Evolutionary conservation across 2,113 vertebrate genomes (phyloP).

Genomic region (Ceratotherium simum): DNA sequence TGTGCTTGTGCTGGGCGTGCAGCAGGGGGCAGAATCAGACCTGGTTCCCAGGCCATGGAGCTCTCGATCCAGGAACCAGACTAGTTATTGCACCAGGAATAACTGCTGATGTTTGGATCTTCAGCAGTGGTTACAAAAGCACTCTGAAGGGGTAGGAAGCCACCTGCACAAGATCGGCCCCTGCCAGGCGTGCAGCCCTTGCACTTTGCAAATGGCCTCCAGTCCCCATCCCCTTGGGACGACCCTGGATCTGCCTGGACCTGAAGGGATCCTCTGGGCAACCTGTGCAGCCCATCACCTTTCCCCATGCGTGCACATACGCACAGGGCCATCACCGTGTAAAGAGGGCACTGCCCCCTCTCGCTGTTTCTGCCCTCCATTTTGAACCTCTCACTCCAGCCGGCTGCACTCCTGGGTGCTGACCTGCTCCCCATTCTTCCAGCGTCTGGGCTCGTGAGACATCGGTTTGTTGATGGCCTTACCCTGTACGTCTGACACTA

Average conservation of each 20-base stretch:
- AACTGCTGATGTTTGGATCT: not conserved
- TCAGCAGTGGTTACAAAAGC: not conserved
- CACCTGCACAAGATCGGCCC: not conserved
- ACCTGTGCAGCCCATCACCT: not conserved
- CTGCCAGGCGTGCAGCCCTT: not conserved
- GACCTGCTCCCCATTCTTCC: not conserved
- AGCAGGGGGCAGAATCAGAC: not conserved
- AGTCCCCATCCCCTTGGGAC: not conserved
- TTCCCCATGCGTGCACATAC: not conserved
- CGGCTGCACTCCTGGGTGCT: not conserved
- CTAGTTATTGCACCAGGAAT: not conserved
- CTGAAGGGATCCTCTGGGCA: not conserved
- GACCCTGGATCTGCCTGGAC: not conserved
- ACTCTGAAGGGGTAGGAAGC: not conserved
- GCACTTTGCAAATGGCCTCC: not conserved
- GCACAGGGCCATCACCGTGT: rapidly evolving
- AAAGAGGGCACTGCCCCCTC: not conserved
- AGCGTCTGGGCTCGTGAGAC: not conserved
- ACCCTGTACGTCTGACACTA: not conserved
- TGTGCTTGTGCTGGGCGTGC: not conserved
- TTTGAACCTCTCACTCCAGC: not conserved
- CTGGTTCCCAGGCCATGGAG: not conserved
- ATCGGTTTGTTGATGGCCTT: not conserved
- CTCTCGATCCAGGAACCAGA: not conserved
- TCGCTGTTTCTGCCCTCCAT: not conserved